These are phyloP conservation scores for Labia minor DNA, from an alignment of 2,888 invertebrate genomes.

Conservation along the genomic window DNA sequence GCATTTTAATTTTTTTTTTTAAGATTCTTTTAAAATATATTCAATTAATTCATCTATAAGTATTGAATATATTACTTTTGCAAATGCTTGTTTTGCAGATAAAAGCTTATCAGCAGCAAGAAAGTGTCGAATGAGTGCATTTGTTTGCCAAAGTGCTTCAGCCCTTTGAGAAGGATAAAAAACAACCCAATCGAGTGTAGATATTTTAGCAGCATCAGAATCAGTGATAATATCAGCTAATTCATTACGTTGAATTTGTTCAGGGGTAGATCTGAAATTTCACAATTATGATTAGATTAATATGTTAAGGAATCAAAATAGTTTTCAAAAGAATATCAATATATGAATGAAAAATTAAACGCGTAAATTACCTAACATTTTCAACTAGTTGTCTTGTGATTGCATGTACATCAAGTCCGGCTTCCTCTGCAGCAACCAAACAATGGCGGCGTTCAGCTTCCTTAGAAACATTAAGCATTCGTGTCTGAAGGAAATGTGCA, in stretches of 20 bases:
- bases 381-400: conserved; percentile 80
- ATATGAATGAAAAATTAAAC: too few species aligned
- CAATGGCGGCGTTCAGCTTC: conserved; percentile 46
- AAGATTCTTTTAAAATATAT: too few species aligned
- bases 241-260: neutral
- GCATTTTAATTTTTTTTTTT: too few species aligned
- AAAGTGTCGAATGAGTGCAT: conserved; percentile 76
- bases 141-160: conserved; percentile 78
- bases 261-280: neutral
- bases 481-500: conserved; percentile 54
- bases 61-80: conserved; percentile 39
- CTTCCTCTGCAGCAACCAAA: conserved; percentile 57
- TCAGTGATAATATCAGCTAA: conserved; percentile 50
- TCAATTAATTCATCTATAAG: too few species aligned
- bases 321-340: too few species aligned
- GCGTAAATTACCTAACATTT: conserved; percentile 49
- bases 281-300: too few species aligned
- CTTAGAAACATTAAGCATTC: conserved; percentile 21
- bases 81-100: conserved; percentile 66
- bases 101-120: conserved; percentile 69
- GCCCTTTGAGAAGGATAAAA: conserved; percentile 65
- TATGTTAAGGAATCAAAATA: too few species aligned
- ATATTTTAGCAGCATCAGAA: conserved; percentile 57
- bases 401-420: conserved; percentile 69
- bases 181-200: conserved; percentile 76